Evolutionary conservation across 2,888 invertebrate genomes (phyloP), one percentile per base, ranked within the genome.

Genomic region (Adela reaumurella): DNA sequence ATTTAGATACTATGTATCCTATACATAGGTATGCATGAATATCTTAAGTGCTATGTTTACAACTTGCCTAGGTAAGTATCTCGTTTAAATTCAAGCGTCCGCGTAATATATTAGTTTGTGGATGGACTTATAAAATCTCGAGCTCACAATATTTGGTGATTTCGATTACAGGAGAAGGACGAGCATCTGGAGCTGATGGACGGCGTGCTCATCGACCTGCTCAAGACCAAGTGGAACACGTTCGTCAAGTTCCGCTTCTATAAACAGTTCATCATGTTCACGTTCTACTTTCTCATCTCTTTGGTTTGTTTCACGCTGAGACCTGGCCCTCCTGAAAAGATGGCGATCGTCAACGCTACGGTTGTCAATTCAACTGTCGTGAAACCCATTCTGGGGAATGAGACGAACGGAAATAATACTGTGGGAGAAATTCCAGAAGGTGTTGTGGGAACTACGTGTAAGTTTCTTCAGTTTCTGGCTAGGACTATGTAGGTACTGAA

Each of bases 211-310:
- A 92, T 96, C 17, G 95, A 97, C 67, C 82, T 99, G 16, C 73
- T 99, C 11, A 90, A 95, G 64, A 95, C 96, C 2, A 99, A 99
- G 79, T 99, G 98, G 98, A 94, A 96, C 61, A 92, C 96, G 0
- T 98, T 97, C 67, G 95, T 95, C 2, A 94, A 94, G 71, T 90
- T 88, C 54, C 92, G 96, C 52, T 97, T 97, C 70, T 96, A 96
- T 68, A 83, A 91, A 4, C 92, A 97, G 63, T 96, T 98, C 67
- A 87, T 92, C 53, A 81, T 93, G 49, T 98, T 98, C 69, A 84
- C 90, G 11, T 84, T 90, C 52, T 97, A 98, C 70, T 98, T 97
- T 65, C 63, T 94, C 20, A 83, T 95, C 45, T 94, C 97, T 3
- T 71, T 95, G 53, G 83, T 91, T 6, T 92, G 95, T 58, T 97